A percentile compares a stretch with the other conserved stretches of the same genome.
phyloP scores from a whole-genome alignment of 2,888 invertebrate species.

The Mythimna pallens region DNA sequence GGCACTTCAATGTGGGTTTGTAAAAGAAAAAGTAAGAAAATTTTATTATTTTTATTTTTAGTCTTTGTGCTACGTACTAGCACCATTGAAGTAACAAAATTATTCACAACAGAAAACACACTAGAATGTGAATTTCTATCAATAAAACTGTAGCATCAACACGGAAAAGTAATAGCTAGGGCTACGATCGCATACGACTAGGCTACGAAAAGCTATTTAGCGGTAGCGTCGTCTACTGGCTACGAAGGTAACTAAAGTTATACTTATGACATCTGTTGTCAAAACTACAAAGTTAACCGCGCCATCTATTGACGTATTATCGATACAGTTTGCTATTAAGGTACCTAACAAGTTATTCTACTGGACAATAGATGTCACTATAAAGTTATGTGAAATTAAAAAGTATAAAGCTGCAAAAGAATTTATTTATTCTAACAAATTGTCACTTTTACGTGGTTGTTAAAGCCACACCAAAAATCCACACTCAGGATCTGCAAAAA shows the following conservation, averaged over 20 bases:
- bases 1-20: not conserved
- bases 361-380: constrained; percentile 38
- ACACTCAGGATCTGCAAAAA: no score
- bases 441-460: no score
- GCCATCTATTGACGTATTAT: constrained; percentile 20
- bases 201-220: not conserved
- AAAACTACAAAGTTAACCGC: not conserved
- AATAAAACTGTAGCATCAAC: not conserved
- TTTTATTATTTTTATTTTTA: no score
- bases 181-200: not conserved
- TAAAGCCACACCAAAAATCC: no score
- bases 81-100: no score
- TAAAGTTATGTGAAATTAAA: not conserved
- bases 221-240: constrained; percentile 4
- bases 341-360: constrained; percentile 10
- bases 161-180: not conserved
- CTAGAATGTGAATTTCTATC: not conserved
- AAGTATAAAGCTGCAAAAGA: fast-evolving
- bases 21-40: not conserved
- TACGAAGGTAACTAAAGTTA: not conserved
- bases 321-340: not conserved
- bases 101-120: not conserved
- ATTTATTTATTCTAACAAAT: no score
- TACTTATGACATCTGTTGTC: constrained; percentile 36
- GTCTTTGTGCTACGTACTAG: no score